Percentiles rank a stretch among this genome's conserved stretches.
Evolutionary conservation across 2,113 vertebrate species (phyloP).

Genomic region (Cairina moschata): DNA sequence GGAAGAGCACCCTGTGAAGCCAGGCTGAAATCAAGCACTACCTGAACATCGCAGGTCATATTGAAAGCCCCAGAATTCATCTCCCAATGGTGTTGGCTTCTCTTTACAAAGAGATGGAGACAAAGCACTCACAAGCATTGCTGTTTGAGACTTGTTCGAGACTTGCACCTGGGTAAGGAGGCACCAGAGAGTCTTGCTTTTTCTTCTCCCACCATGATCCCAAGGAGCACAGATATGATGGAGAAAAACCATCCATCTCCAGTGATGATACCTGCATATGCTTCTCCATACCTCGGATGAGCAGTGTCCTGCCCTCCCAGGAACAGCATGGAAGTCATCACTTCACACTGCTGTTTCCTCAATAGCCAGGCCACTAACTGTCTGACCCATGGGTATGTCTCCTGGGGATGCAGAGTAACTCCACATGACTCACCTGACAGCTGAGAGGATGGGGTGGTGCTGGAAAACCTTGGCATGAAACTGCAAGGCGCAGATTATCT

Average conservation of each 20-base stretch:
- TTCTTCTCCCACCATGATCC: not conserved
- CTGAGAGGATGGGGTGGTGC: not conserved
- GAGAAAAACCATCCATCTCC: not conserved
- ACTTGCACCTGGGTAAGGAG: not conserved
- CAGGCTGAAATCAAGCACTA: not conserved
- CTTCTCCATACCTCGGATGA: not conserved
- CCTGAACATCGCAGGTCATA: not conserved
- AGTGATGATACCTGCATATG: not conserved
- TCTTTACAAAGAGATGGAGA: not conserved
- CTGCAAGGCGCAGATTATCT: not conserved
- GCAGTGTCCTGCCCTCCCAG: not conserved
- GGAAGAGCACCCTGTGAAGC: not conserved
- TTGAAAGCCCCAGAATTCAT: not conserved
- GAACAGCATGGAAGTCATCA: not conserved
- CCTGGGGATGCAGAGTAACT: not conserved
- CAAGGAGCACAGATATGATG: not conserved
- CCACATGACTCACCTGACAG: too few relatives aligned
- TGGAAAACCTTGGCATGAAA: too few relatives aligned
- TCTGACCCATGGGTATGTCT: not conserved
- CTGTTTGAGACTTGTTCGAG: not conserved
- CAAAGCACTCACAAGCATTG: accelerated
- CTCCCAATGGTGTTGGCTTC: not conserved
- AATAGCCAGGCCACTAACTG: not conserved
- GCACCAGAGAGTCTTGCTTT: not conserved
- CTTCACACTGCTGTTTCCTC: not conserved